Percentiles rank a stretch among this genome's conserved stretches.
Evolutionary conservation across 2,113 vertebrate species (phyloP).

Genomic region (Oreochromis aureus): DNA sequence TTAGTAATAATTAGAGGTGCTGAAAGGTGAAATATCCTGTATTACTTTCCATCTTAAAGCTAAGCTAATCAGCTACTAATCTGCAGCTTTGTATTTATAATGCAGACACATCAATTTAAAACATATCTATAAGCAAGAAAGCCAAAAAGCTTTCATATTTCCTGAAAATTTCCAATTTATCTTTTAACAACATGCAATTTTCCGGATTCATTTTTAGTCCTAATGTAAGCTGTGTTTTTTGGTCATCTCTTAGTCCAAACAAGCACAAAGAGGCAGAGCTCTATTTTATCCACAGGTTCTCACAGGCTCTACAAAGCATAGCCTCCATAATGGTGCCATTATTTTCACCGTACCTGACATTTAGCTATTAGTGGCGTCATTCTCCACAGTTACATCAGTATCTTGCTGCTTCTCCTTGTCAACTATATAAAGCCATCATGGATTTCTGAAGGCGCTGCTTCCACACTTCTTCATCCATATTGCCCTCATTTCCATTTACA

Average conservation of each 20-base stretch:
- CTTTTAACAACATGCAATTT: background rate
- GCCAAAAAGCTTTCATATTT: background rate
- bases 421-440: slow-evolving; percentile 11
- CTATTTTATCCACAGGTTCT: background rate
- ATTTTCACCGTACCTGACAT: background rate
- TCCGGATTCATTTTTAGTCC: background rate
- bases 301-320: background rate
- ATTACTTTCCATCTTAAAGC: background rate
- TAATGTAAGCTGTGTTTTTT: background rate
- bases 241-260: background rate
- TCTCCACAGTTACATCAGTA: slow-evolving; percentile 1
- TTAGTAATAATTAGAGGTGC: background rate
- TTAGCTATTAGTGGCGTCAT: background rate
- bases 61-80: background rate
- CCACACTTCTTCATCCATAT: slow-evolving; percentile 21
- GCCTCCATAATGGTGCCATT: background rate
- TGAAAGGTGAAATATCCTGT: background rate
- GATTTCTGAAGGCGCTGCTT: slow-evolving; percentile 18
- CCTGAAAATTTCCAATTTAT: background rate
- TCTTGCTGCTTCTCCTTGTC: background rate
- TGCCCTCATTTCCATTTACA: slow-evolving; percentile 31
- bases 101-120: background rate
- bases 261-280: background rate
- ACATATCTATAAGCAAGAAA: background rate
- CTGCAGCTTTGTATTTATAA: background rate